A percentile compares a stretch with the other conserved stretches of the same genome.
phyloP scores from a whole-genome alignment of 2,888 invertebrate genomes.

The Chaetogeoica ovagalla region DNA sequence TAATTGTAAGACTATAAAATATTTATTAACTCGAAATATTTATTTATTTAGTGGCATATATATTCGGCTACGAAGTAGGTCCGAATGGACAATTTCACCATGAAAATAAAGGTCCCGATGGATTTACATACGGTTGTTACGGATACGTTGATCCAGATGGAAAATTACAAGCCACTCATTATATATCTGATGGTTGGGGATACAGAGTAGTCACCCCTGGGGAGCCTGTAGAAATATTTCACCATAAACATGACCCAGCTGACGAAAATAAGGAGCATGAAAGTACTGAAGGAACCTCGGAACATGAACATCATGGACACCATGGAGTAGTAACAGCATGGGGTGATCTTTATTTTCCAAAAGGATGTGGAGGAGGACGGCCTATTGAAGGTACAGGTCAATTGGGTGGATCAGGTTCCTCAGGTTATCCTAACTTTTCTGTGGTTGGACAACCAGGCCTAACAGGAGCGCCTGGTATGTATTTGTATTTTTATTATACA shows the following conservation, averaged over 20 bases:
- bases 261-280: slow-evolving; percentile 54
- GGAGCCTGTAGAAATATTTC: slow-evolving; percentile 70
- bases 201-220: slow-evolving; percentile 74
- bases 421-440: slow-evolving; percentile 58
- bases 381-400: slow-evolving; percentile 43
- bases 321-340: slow-evolving; percentile 68
- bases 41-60: slow-evolving; percentile 32
- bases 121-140: slow-evolving; percentile 79
- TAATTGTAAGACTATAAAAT: neutral
- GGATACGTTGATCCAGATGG: slow-evolving; percentile 74
- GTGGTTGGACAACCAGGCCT: slow-evolving; percentile 50
- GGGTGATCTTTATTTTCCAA: slow-evolving; percentile 73
- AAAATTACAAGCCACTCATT: slow-evolving; percentile 71
- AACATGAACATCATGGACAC: slow-evolving; percentile 58
- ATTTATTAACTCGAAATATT: neutral
- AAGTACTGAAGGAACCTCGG: slow-evolving; percentile 56
- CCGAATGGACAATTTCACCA: slow-evolving; percentile 79
- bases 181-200: slow-evolving; percentile 77
- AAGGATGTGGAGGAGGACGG: slow-evolving; percentile 68
- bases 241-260: slow-evolving; percentile 61
- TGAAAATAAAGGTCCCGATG: slow-evolving; percentile 74
- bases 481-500: neutral
- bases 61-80: slow-evolving; percentile 75
- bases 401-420: slow-evolving; percentile 53
- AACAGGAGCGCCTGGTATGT: slow-evolving; percentile 14